phyloP scores from a whole-genome alignment of 30 jellyfish, hydroid and myxozoan genomes.

The Hydra vulgaris region DNA sequence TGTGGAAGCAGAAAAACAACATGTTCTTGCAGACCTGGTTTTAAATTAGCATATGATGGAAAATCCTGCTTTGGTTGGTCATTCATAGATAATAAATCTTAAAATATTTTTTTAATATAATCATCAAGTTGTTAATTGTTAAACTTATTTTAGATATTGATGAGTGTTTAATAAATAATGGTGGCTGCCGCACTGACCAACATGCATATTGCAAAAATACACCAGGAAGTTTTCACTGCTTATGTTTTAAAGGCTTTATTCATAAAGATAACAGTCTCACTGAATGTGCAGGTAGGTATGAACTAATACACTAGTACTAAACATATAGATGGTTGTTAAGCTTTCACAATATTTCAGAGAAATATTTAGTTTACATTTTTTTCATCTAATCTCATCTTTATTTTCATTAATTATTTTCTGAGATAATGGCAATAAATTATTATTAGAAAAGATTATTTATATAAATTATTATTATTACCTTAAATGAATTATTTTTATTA shows the following conservation, averaged over 20 bases:
- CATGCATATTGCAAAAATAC: slow-evolving; percentile 63
- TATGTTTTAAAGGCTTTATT: slow-evolving; percentile 56
- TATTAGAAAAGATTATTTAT: no score
- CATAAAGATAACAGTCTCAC: slow-evolving; percentile 64
- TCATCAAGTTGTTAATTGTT: not conserved
- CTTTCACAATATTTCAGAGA: no score
- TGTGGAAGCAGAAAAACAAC: slow-evolving; percentile 60
- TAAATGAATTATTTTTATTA: no score
- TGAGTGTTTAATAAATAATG: slow-evolving; percentile 73
- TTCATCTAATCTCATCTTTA: no score
- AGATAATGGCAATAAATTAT: no score
- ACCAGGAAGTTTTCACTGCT: slow-evolving; percentile 84
- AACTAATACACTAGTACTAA: no score
- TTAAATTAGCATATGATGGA: slow-evolving; percentile 78
- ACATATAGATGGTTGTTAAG: no score
- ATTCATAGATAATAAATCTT: no score
- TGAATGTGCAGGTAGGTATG: slow-evolving; percentile 94
- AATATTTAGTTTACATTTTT: no score
- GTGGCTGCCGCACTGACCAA: slow-evolving; percentile 87
- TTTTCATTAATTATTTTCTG: no score
- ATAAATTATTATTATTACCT: no score
- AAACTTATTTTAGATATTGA: slow-evolving; percentile 54
- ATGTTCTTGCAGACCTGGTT: slow-evolving; percentile 82
- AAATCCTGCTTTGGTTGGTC: slow-evolving; percentile 81
- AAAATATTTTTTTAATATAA: no score